Evolutionary conservation across 2,113 vertebrate genomes (phyloP).

Genomic region (Pipra filicauda): DNA sequence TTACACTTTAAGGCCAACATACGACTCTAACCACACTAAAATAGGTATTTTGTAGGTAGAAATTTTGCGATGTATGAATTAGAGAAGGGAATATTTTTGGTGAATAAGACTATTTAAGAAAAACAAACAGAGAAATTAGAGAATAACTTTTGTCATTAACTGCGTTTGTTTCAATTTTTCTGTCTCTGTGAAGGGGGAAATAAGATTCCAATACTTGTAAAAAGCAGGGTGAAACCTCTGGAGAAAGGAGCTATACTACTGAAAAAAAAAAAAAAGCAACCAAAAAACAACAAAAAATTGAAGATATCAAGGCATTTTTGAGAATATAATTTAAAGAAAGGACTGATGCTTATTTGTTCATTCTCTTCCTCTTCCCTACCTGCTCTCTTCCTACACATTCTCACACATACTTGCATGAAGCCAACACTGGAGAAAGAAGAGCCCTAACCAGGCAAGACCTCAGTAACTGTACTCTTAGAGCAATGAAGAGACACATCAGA

Average conservation of each 20-base stretch:
- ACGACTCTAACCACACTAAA: neutral
- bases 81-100: neutral
- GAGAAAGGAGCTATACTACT: neutral
- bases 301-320: neutral
- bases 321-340: neutral
- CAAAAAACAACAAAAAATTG: fast-evolving
- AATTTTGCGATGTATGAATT: neutral
- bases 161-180: neutral
- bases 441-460: neutral
- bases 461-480: neutral
- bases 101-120: neutral
- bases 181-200: neutral
- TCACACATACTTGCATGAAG: neutral
- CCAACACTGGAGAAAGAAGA: neutral
- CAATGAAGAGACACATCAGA: neutral
- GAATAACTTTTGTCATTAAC: neutral
- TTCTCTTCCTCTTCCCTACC: neutral
- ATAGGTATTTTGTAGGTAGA: neutral
- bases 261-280: neutral
- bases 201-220: neutral
- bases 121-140: neutral
- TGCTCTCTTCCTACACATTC: neutral
- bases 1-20: neutral
- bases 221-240: neutral
- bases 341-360: neutral